Conservation (phyloP, 1,140 invertebrate genomes). For the Platyscapa corneri region DNA sequence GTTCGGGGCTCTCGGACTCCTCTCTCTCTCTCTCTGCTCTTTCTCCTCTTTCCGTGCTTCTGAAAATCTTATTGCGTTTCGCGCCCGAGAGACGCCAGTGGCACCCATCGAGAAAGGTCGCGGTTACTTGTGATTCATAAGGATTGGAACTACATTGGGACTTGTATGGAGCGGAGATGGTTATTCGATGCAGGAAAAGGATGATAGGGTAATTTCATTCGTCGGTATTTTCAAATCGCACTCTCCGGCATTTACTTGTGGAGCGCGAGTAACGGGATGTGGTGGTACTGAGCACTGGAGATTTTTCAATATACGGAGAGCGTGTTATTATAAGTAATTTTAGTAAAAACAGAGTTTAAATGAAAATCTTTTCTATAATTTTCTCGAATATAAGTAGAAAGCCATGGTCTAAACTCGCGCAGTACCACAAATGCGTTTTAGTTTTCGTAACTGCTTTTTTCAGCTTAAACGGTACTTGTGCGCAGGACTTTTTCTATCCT, state of each 20-base stretch:
- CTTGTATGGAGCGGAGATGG: not conserved
- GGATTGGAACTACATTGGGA: not conserved
- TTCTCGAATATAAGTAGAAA: not conserved
- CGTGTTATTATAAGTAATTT: not conserved
- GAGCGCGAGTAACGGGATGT: not conserved
- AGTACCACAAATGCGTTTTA: not conserved
- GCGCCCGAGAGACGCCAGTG: not conserved
- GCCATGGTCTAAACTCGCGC: not conserved
- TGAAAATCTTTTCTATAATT: slow-evolving; percentile 2
- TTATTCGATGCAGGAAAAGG: not conserved
- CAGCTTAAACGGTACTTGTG: not conserved
- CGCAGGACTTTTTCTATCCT: not conserved
- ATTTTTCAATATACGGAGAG: not conserved
- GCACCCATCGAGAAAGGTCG: not conserved
- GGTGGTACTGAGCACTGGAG: not conserved
- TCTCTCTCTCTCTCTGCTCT: not conserved
- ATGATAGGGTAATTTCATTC: not conserved
- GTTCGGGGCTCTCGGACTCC: not conserved
- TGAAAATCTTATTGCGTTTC: not conserved
- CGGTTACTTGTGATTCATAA: not conserved
- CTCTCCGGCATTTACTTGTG: not conserved
- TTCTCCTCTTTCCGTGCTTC: not conserved
- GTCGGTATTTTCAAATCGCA: not conserved
- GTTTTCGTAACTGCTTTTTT: slow-evolving; percentile 4
- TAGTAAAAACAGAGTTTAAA: slow-evolving; percentile 8